Base-by-base conservation (phyloP, 2,113 vertebrate species). In the Limnothrissa miodon region DNA sequence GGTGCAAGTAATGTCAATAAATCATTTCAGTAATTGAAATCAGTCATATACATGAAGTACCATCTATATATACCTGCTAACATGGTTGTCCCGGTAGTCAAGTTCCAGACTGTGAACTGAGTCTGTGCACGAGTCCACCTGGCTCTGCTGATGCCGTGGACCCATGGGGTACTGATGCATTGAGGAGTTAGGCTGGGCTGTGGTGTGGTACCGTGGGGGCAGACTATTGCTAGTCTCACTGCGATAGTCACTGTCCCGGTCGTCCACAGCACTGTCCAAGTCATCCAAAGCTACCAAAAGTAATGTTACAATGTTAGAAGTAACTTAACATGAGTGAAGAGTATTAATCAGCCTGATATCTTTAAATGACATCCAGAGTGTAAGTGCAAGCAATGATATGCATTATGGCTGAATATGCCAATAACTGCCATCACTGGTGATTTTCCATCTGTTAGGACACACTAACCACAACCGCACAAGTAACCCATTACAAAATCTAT, bases 161-260 rank as follows among this genome's bases (percentile, higher is more conserved):
- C 95, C 95, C 44, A 95, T 94, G 0, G 96, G 91, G 88, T 97
- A 99, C 93, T 99, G 98, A 92, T 98, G 97, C 85, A 96, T 87
- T 0, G 98, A 99, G 36, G 97, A 97, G 1, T 97, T 98, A 86
- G 98, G 97, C 90, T 99, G 98, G 1, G 91, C 93, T 0, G 97
- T 97, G 0, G 95, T 97, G 89, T 97, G 97, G 91, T 95, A 98
- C 0, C 94, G 96, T 0, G 96, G 97, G 1, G 98, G 98, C 48
- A 97, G 85, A 90, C 97, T 97, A 91, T 91, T 98, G 90, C 98
- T 99, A 0, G 98, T 97, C 92, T 99, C 98, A 0, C 98, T 99
- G 85, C 97, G 96, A 85, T 99, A 99, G 93, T 99, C 98, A 1
- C 98, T 99, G 87, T 99, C 98, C 81, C 98, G 93, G 89, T 99